phyloP scores from a whole-genome alignment of 2,113 vertebrate genomes.

The Amphiprion percula region DNA sequence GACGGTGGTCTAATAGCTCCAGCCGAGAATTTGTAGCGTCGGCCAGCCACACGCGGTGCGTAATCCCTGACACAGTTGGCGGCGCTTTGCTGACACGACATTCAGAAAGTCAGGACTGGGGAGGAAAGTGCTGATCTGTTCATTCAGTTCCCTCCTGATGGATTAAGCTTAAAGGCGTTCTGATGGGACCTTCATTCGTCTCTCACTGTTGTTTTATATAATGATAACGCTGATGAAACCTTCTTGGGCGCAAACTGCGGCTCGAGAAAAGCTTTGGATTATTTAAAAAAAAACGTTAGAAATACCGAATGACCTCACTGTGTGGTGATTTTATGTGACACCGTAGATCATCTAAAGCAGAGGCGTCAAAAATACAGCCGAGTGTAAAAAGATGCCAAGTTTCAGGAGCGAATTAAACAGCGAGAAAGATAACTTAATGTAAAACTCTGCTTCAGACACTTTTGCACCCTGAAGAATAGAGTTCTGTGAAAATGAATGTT shows the following conservation, averaged over 20 bases:
- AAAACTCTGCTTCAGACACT: no score
- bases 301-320: not conserved
- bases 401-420: no score
- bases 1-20: slow-evolving; percentile 51
- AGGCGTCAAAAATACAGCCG: no score
- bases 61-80: slow-evolving; percentile 73
- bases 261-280: not conserved
- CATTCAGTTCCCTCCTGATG: slow-evolving; percentile 53
- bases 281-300: not conserved
- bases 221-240: not conserved
- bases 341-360: no score
- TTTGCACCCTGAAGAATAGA: no score
- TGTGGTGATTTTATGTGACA: no score
- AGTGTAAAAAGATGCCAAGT: no score
- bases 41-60: slow-evolving; percentile 44
- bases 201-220: slow-evolving; percentile 12
- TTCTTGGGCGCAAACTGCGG: slow-evolving; percentile 1
- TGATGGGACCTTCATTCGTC: slow-evolving; percentile 53
- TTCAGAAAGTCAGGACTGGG: slow-evolving; percentile 46
- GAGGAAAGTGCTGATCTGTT: slow-evolving; percentile 70
- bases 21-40: slow-evolving; percentile 57
- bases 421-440: no score
- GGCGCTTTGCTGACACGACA: slow-evolving; percentile 73
- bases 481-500: no score
- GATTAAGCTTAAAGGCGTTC: slow-evolving; percentile 55